These are phyloP conservation scores for Temnothorax rugatulus DNA, from an alignment of 2,888 invertebrate species.

Conservation along the genomic window DNA sequence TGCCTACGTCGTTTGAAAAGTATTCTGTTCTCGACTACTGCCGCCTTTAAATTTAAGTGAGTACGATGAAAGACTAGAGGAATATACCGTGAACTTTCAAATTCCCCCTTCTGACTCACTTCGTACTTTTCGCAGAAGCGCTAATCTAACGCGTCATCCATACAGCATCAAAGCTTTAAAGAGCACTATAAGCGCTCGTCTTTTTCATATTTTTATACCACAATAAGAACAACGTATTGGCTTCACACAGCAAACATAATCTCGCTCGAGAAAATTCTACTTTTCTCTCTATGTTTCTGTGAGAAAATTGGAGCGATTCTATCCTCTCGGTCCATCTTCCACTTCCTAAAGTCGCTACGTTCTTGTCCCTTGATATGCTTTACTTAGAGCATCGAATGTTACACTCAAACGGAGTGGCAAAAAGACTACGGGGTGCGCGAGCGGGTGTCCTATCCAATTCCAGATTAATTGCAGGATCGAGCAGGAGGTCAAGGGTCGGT, in stretches of 20 bases:
- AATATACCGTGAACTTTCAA: slow-evolving; percentile 30
- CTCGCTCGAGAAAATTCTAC: slow-evolving; percentile 12
- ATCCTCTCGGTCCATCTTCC: slow-evolving; percentile 32
- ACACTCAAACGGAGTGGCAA: slow-evolving; percentile 46
- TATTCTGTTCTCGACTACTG: slow-evolving; percentile 37
- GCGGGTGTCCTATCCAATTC: slow-evolving; percentile 79
- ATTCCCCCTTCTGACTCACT: background rate
- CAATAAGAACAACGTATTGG: slow-evolving; percentile 20
- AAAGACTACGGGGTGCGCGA: slow-evolving; percentile 41
- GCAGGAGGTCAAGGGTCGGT: slow-evolving; percentile 71
- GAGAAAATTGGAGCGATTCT: slow-evolving; percentile 33
- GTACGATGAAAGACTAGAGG: slow-evolving; percentile 35
- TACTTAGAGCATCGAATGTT: slow-evolving; percentile 54
- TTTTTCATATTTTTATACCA: background rate
- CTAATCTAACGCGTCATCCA: slow-evolving; percentile 12
- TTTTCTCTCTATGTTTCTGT: background rate
- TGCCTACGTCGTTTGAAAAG: slow-evolving; percentile 34
- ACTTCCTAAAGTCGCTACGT: slow-evolving; percentile 11
- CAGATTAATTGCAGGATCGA: slow-evolving; percentile 82
- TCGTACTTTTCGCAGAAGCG: background rate
- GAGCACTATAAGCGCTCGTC: background rate
- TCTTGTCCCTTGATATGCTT: slow-evolving; percentile 42
- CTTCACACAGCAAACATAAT: slow-evolving; percentile 29
- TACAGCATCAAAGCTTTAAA: background rate
- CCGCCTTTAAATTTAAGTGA: slow-evolving; percentile 50